Evolutionary conservation across 2,888 invertebrate species (phyloP).

Genomic region (Branchellion lobata): DNA sequence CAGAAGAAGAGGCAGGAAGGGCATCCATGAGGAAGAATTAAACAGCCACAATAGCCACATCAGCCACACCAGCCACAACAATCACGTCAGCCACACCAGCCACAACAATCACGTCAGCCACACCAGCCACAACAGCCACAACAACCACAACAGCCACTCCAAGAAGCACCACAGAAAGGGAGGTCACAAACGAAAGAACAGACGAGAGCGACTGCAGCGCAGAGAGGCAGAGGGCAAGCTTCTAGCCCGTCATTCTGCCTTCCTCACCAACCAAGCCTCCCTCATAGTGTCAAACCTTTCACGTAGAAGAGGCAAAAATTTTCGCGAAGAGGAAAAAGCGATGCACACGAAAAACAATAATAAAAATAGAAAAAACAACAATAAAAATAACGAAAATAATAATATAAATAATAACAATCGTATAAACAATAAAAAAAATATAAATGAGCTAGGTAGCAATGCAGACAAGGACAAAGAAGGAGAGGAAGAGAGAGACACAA

Average conservation of each 20-base stretch:
- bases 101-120: too few species aligned
- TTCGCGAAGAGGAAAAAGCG: too few species aligned
- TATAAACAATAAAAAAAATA: not conserved
- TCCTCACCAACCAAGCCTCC: too few species aligned
- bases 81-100: too few species aligned
- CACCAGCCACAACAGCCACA: too few species aligned
- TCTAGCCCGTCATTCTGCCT: not conserved
- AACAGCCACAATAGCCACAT: too few species aligned
- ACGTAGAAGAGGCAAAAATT: too few species aligned
- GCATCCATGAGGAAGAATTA: not conserved
- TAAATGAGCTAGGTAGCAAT: not conserved
- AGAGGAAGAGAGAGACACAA: constrained; percentile 54
- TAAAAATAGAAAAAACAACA: too few species aligned
- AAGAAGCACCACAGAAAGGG: constrained; percentile 16
- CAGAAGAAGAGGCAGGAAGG: constrained; percentile 12
- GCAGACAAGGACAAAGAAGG: constrained; percentile 52
- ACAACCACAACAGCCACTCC: not conserved
- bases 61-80: too few species aligned
- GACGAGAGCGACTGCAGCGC: not conserved
- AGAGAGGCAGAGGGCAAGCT: not conserved
- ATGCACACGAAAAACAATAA: too few species aligned
- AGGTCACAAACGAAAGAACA: not conserved
- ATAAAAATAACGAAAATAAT: not conserved
- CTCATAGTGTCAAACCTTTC: too few species aligned
- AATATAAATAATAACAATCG: too few species aligned